Evolutionary conservation across 1,140 invertebrate species (phyloP), one percentile per base, ranked within the genome.

Genomic region (Dendrolimus kikuchii): DNA sequence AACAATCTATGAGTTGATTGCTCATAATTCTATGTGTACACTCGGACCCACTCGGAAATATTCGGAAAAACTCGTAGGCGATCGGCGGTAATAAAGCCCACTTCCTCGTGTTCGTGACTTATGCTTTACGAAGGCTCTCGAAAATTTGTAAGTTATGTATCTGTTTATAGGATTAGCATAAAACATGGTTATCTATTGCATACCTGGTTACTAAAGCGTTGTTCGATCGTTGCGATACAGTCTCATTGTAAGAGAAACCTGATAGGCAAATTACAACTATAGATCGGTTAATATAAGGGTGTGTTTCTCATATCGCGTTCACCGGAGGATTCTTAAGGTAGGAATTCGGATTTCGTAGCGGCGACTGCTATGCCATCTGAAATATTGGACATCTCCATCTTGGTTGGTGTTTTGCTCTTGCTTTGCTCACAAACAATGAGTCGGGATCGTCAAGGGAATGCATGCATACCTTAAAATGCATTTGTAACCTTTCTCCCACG

Each of bases 341-440:
- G 73, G 79, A 86, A 86, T 86, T 77, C 67, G 74, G 77, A 77
- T 71, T 77, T 73, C 80, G 80, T 80, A 74, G 73, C 78, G 71
- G 68, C 77, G 69, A 80, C 73, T 85, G 81, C 81, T 82, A 82
- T 86, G 82, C 82, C 77, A 86, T 84, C 82, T 86, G 80, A 86
- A 86, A 86, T 86, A 86, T 86, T 86, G 77, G 82, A 86, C 78
- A 86, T 82, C 81, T 84, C 81, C 81, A 86, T 86, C 81, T 86
- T 71, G 67, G 69, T 73, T 74, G 68, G 66, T 67, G 72, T 83
- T 84, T 86, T 83, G 75, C 61, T 86, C 72, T 82, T 85, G 77
- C 77, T 79, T 71, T 85, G 64, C 64, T 66, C 71, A 65, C 64
- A 68, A 83, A 83, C 80, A 83, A 86, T 83, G 80, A 83, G 74